Percentiles rank a stretch among this genome's conserved stretches.
Evolutionary conservation across 2,797 vertebrate genomes (phyloP).

Genomic region (Gymnodraco acuticeps): DNA sequence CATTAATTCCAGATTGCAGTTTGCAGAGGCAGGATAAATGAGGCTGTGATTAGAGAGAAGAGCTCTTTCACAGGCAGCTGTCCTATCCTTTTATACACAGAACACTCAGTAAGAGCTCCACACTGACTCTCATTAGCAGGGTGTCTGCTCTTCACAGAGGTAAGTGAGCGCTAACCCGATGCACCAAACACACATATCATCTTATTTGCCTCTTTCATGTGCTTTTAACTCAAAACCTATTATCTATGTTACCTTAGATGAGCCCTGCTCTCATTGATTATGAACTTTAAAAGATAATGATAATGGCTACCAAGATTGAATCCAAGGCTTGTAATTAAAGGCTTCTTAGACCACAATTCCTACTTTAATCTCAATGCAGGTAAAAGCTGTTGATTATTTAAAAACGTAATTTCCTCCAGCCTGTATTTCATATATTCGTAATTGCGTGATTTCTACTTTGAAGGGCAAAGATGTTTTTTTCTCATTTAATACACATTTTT

Average conservation of each 20-base stretch:
- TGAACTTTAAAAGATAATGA: slow-evolving; percentile 44
- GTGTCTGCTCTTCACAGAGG: slow-evolving; percentile 63
- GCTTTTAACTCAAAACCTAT: slow-evolving; percentile 31
- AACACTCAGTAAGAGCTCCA: slow-evolving; percentile 74
- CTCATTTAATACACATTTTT: slow-evolving; percentile 8
- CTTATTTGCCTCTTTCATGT: slow-evolving; percentile 37
- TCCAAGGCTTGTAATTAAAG: neutral
- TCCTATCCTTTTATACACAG: slow-evolving; percentile 52
- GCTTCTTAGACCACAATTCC: slow-evolving; percentile 15
- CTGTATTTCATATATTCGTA: slow-evolving; percentile 23
- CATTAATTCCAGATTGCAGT: slow-evolving; percentile 56
- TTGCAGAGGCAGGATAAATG: slow-evolving; percentile 55
- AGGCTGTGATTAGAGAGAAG: slow-evolving; percentile 69
- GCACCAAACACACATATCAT: slow-evolving; percentile 47
- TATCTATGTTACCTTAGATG: slow-evolving; percentile 4
- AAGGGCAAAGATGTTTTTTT: slow-evolving; percentile 11
- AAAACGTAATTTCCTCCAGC: neutral
- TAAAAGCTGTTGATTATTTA: slow-evolving; percentile 8
- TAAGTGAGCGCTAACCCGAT: slow-evolving; percentile 60
- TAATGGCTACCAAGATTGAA: slow-evolving; percentile 26
- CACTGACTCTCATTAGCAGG: slow-evolving; percentile 71
- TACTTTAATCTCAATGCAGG: slow-evolving; percentile 1
- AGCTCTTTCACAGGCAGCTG: slow-evolving; percentile 62
- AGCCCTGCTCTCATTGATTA: slow-evolving; percentile 26
- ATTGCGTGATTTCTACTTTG: slow-evolving; percentile 30